These are phyloP conservation scores for Gambusia holbrooki DNA, from an alignment of 2,113 vertebrate species.

Conservation along the genomic window DNA sequence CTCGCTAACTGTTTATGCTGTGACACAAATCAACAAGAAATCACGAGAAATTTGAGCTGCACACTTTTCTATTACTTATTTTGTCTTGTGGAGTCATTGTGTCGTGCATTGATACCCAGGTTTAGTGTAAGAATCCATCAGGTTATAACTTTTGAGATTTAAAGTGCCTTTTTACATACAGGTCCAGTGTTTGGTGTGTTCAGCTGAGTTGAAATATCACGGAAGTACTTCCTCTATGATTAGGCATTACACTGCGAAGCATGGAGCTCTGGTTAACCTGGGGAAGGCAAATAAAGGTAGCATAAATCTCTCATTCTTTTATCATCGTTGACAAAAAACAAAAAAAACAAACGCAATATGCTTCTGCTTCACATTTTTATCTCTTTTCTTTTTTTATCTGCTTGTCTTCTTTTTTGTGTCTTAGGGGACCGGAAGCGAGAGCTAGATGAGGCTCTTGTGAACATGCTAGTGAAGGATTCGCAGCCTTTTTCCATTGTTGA, in stretches of 20 bases:
- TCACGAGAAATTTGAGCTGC: too few relatives aligned
- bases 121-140: not conserved
- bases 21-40: too few relatives aligned
- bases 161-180: not conserved
- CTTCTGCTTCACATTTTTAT: not conserved
- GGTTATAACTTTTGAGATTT: not conserved
- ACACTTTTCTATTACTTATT: too few relatives aligned
- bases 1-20: too few relatives aligned
- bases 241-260: not conserved
- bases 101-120: not conserved
- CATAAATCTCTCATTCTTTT: not conserved
- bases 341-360: not conserved
- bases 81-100: too few relatives aligned
- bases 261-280: not conserved
- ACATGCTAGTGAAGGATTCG: not conserved
- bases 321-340: not conserved
- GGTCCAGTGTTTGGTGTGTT: not conserved
- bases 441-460: slow-evolving; percentile 1
- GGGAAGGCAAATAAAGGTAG: not conserved
- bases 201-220: not conserved
- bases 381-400: not conserved
- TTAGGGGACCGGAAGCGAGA: not conserved
- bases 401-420: not conserved
- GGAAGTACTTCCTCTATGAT: not conserved
- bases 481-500: not conserved